Percentiles rank a stretch among this genome's conserved stretches.
phyloP scores from a whole-genome alignment of 2,797 vertebrate genomes.

The Ciconia nigra region DNA sequence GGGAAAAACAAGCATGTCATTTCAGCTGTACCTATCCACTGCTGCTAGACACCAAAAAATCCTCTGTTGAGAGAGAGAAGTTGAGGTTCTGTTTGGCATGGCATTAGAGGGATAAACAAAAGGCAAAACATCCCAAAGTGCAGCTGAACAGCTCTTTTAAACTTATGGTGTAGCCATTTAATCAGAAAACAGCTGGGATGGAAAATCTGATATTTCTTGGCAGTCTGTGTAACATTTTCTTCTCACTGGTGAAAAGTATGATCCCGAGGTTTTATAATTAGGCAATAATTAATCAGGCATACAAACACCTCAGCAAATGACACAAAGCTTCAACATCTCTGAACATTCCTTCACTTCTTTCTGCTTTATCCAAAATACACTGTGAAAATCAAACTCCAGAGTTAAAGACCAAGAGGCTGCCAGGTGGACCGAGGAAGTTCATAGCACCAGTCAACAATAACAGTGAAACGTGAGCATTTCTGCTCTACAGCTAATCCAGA shows the following conservation, averaged over 20 bases:
- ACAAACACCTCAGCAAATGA: constrained; percentile 37
- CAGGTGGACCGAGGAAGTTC: background rate
- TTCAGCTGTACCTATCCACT: background rate
- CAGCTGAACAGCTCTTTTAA: constrained; percentile 36
- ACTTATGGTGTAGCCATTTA: constrained; percentile 22
- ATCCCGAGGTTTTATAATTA: constrained; percentile 45
- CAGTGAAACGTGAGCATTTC: background rate
- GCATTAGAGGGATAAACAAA: constrained; percentile 19
- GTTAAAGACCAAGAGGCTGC: background rate
- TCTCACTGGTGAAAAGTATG: constrained; percentile 29
- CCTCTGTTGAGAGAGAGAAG: background rate
- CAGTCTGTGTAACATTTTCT: background rate
- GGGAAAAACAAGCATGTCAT: background rate
- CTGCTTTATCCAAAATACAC: constrained; percentile 33
- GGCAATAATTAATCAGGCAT: constrained; percentile 50
- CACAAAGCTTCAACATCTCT: constrained; percentile 20
- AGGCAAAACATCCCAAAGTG: constrained; percentile 6
- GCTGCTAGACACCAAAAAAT: background rate
- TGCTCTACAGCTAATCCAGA: background rate
- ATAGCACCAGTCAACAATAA: background rate
- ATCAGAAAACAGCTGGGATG: constrained; percentile 57
- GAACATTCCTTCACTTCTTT: constrained; percentile 22
- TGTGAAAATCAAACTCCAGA: background rate
- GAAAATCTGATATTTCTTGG: constrained; percentile 60
- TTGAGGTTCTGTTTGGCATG: background rate